Conservation (phyloP, 2,888 invertebrate genomes). For the Ischnus inquisitorius region DNA sequence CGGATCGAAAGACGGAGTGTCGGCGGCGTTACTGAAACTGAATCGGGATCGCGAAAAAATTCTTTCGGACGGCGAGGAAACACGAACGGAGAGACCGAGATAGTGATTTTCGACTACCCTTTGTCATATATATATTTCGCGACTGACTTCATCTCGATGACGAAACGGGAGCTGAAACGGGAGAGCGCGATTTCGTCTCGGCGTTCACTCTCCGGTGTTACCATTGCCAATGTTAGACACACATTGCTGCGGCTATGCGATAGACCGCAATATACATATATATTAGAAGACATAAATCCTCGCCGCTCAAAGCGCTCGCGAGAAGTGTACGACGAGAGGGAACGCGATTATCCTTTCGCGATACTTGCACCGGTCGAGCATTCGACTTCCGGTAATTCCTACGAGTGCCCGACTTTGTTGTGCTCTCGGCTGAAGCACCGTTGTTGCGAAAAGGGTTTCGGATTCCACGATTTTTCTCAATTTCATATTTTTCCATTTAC, state of each 20-base stretch:
- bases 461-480: not conserved
- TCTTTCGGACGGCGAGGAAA: slow-evolving; percentile 15
- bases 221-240: slow-evolving; percentile 29
- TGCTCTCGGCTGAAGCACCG: slow-evolving; percentile 19
- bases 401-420: slow-evolving; percentile 7
- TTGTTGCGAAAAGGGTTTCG: not conserved
- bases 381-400: slow-evolving; percentile 47
- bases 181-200: not conserved
- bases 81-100: not conserved
- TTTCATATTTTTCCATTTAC: not conserved
- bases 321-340: slow-evolving; percentile 32
- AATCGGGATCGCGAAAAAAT: slow-evolving; percentile 55
- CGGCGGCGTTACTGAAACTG: slow-evolving; percentile 54
- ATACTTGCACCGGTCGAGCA: slow-evolving; percentile 24
- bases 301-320: not conserved
- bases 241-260: slow-evolving; percentile 21
- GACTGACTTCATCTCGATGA: not conserved
- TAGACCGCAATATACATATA: slow-evolving; percentile 21
- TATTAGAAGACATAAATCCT: slow-evolving; percentile 5
- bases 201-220: slow-evolving; percentile 28
- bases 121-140: slow-evolving; percentile 4
- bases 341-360: slow-evolving; percentile 53
- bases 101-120: not conserved
- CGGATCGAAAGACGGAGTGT: slow-evolving; percentile 63
- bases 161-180: slow-evolving; percentile 24